phyloP scores from a whole-genome alignment of 1,140 invertebrate species.

The Caerostris darwini region DNA sequence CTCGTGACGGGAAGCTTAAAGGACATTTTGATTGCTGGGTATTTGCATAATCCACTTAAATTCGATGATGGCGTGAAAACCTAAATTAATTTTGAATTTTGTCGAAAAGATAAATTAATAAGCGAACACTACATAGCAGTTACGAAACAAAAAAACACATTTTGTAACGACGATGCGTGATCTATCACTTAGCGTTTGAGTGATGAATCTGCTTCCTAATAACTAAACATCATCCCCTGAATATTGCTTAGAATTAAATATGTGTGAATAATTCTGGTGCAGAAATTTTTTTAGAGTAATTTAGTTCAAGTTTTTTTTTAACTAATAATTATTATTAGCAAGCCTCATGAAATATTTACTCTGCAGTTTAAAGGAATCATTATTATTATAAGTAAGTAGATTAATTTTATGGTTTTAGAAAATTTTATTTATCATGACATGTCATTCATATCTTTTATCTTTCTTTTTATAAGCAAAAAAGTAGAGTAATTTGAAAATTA shows the following conservation, averaged over 20 bases:
- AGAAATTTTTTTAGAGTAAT: too few relatives aligned
- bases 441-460: too few relatives aligned
- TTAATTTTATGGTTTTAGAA: too few relatives aligned
- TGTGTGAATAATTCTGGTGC: not conserved
- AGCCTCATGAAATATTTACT: too few relatives aligned
- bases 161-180: not conserved
- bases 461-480: too few relatives aligned
- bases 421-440: too few relatives aligned
- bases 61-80: conserved; percentile 25
- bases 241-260: not conserved
- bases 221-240: not conserved
- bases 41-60: conserved; percentile 65
- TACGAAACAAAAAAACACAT: not conserved
- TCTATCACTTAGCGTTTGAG: not conserved
- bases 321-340: too few relatives aligned
- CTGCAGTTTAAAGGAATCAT: too few relatives aligned
- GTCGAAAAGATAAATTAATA: conserved; percentile 30
- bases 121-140: not conserved
- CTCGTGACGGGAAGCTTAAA: conserved; percentile 17
- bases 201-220: not conserved
- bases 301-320: too few relatives aligned
- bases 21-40: conserved; percentile 49
- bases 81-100: conserved; percentile 42
- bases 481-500: too few relatives aligned
- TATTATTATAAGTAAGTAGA: too few relatives aligned